phyloP scores from a whole-genome alignment of 2,113 vertebrate genomes.

The Gymnobelideus leadbeateri region DNA sequence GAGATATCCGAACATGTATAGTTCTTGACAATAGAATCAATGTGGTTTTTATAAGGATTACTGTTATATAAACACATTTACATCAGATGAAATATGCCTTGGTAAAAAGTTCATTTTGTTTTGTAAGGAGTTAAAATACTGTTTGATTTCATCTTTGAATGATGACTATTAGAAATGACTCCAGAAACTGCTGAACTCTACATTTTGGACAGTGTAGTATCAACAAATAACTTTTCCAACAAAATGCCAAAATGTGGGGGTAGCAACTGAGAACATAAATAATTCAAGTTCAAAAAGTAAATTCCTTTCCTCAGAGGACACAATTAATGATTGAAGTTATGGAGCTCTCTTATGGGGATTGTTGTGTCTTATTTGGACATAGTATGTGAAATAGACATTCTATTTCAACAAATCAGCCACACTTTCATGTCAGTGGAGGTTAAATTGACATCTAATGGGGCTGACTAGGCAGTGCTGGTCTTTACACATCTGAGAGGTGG shows the following conservation, averaged over 20 bases:
- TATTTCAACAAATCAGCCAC: neutral
- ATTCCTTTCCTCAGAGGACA: slow-evolving; percentile 67
- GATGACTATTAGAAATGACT: slow-evolving; percentile 51
- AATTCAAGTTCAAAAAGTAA: slow-evolving; percentile 71
- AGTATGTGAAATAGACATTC: slow-evolving; percentile 46
- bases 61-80: slow-evolving; percentile 37
- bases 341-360: slow-evolving; percentile 25
- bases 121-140: slow-evolving; percentile 21
- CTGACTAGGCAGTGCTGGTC: slow-evolving; percentile 13
- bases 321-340: slow-evolving; percentile 74
- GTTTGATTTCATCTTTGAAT: slow-evolving; percentile 45
- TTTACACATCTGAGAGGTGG: slow-evolving; percentile 42
- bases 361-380: slow-evolving; percentile 51
- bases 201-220: slow-evolving; percentile 50
- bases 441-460: neutral
- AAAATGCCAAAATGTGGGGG: slow-evolving; percentile 29
- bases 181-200: slow-evolving; percentile 36
- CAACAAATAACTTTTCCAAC: slow-evolving; percentile 45
- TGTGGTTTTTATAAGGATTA: slow-evolving; percentile 41
- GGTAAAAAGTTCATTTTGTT: slow-evolving; percentile 43
- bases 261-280: slow-evolving; percentile 71
- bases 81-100: slow-evolving; percentile 56
- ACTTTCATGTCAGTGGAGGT: neutral
- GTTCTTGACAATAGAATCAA: slow-evolving; percentile 54
- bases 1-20: slow-evolving; percentile 62